Evolutionary conservation across 2,797 vertebrate genomes (phyloP).

Genomic region (Malacoctenus gilli): DNA sequence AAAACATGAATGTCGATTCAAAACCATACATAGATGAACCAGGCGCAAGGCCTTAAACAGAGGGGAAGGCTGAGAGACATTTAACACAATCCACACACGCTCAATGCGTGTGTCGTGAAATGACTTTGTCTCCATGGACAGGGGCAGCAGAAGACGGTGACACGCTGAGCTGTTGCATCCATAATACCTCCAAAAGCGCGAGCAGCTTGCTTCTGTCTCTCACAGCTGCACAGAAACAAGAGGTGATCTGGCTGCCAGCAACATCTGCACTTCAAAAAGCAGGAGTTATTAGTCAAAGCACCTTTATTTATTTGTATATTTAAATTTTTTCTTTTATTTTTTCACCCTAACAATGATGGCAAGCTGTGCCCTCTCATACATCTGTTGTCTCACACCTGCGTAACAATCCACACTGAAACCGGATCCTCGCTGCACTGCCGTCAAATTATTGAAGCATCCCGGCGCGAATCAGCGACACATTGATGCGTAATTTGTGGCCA

Average conservation of each 20-base stretch:
- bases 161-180: conserved; percentile 16
- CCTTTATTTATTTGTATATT: too few relatives aligned
- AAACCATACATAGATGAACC: too few relatives aligned
- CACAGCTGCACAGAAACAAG: conserved; percentile 6
- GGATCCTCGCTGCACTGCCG: not conserved
- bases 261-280: conserved; percentile 36
- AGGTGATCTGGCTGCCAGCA: conserved; percentile 22
- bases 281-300: conserved; percentile 32
- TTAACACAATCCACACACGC: too few relatives aligned
- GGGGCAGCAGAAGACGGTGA: conserved; percentile 15
- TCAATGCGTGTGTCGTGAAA: conserved; percentile 4
- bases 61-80: too few relatives aligned
- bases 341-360: conserved; percentile 18
- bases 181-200: conserved; percentile 15
- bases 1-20: too few relatives aligned
- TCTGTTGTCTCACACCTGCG: conserved; percentile 37
- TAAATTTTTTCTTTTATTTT: too few relatives aligned
- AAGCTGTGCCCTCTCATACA: conserved; percentile 1
- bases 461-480: conserved; percentile 18
- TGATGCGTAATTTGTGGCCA: conserved; percentile 59
- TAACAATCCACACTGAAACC: not conserved
- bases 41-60: too few relatives aligned
- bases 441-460: conserved; percentile 3
- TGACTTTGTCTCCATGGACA: conserved; percentile 7
- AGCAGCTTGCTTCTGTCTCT: conserved; percentile 10